Evolutionary conservation across 1,140 invertebrate species (phyloP).

Genomic region (Phortica variegata): DNA sequence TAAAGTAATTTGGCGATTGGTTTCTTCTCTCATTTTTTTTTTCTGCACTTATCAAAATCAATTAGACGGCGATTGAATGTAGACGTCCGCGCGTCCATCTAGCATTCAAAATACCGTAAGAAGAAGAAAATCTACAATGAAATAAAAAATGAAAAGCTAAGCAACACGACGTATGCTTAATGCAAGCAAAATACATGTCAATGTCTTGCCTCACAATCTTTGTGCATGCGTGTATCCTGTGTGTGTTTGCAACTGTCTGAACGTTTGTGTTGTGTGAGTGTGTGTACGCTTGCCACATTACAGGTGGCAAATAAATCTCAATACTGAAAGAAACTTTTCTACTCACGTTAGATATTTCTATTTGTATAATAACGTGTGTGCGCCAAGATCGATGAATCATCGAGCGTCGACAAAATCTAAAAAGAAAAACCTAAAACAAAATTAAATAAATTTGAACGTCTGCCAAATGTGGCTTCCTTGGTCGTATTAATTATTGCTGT

Average conservation of each 20-base stretch:
- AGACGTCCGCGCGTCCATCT: constrained; percentile 45
- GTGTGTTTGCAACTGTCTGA: constrained; percentile 9
- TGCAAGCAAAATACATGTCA: constrained; percentile 40
- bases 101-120: too few relatives aligned
- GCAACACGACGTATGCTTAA: constrained; percentile 5
- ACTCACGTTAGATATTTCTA: constrained; percentile 29
- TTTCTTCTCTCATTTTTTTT: constrained; percentile 20
- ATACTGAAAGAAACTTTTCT: constrained; percentile 33
- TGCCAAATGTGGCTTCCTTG: constrained; percentile 53
- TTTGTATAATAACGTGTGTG: constrained; percentile 14
- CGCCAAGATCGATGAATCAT: constrained; percentile 49
- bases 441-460: constrained; percentile 40
- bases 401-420: background rate
- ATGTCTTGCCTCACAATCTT: constrained; percentile 31
- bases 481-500: constrained; percentile 54
- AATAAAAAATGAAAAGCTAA: constrained; percentile 5
- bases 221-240: constrained; percentile 12
- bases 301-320: constrained; percentile 52
- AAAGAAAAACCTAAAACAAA: constrained; percentile 7
- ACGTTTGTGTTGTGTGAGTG: constrained; percentile 12
- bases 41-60: constrained; percentile 49
- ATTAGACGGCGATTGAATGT: constrained; percentile 52
- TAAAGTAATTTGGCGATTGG: constrained; percentile 3
- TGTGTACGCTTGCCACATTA: constrained; percentile 27
- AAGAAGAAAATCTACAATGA: constrained; percentile 1